Evolutionary conservation across 2,888 invertebrate species (phyloP).

Genomic region (Anaspis maculata): DNA sequence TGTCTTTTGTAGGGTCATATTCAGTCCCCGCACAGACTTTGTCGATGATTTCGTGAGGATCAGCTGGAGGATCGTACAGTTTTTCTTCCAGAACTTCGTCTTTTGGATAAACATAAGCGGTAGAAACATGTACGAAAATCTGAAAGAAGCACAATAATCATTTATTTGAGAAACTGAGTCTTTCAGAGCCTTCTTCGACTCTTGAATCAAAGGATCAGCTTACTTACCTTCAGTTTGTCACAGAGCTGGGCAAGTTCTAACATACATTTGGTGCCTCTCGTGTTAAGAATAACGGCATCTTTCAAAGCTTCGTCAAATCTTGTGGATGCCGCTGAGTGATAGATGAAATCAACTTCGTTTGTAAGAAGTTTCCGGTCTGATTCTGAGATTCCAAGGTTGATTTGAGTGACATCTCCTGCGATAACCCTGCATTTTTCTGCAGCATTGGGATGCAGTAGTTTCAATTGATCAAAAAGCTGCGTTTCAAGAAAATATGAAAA

Average conservation of each 20-base stretch:
- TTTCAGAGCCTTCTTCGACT: slow-evolving; percentile 22
- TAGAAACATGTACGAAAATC: slow-evolving; percentile 76
- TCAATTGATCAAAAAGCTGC: slow-evolving; percentile 7
- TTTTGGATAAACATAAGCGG: slow-evolving; percentile 86
- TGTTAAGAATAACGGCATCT: no score
- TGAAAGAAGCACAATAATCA: no score
- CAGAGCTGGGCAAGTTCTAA: no score
- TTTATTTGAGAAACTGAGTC: no score
- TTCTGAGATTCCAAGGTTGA: slow-evolving; percentile 38
- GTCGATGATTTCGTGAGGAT: slow-evolving; percentile 25
- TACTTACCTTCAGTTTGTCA: slow-evolving; percentile 42
- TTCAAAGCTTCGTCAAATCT: no score
- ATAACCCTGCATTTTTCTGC: slow-evolving; percentile 47
- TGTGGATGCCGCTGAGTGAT: slow-evolving; percentile 66
- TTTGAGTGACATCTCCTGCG: slow-evolving; percentile 42
- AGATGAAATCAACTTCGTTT: slow-evolving; percentile 50
- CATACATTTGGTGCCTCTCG: no score
- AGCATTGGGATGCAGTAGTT: slow-evolving; percentile 42
- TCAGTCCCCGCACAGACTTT: no score
- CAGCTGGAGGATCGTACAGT: slow-evolving; percentile 56
- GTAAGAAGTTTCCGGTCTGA: slow-evolving; percentile 41
- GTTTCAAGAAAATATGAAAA: no score
- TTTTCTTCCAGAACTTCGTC: slow-evolving; percentile 67
- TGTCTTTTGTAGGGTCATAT: no score
- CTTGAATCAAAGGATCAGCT: slow-evolving; percentile 22